These are phyloP conservation scores for Nerophis lumbriciformis DNA, from an alignment of 2,113 vertebrate species.

Conservation along the genomic window DNA sequence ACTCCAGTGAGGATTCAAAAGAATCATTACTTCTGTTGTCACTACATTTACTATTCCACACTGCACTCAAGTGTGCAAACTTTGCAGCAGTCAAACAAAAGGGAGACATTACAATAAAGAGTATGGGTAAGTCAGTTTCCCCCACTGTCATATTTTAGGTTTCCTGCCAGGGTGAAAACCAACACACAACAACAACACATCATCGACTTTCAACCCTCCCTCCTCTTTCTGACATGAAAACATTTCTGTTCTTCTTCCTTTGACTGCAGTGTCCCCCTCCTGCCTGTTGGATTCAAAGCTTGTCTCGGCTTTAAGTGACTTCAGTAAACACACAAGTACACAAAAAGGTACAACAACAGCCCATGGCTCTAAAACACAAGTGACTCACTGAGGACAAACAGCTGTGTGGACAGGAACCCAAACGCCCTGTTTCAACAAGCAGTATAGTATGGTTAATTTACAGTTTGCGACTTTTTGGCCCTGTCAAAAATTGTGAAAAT, in stretches of 20 bases:
- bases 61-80: constrained; percentile 48
- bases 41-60: constrained; percentile 64
- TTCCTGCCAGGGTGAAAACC: constrained; percentile 39
- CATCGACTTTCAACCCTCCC: constrained; percentile 5
- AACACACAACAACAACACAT: constrained; percentile 28
- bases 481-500: background rate
- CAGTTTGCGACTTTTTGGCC: background rate
- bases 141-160: background rate
- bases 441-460: background rate
- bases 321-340: constrained; percentile 35
- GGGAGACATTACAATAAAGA: constrained; percentile 5
- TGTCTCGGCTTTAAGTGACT: constrained; percentile 48
- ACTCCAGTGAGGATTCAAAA: constrained; percentile 55
- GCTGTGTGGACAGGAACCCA: constrained; percentile 31
- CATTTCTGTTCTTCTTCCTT: constrained; percentile 37
- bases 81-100: constrained; percentile 38
- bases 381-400: constrained; percentile 35
- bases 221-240: constrained; percentile 26
- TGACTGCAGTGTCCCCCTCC: constrained; percentile 22
- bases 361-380: constrained; percentile 24
- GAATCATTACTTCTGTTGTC: constrained; percentile 51
- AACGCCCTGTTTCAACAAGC: constrained; percentile 6
- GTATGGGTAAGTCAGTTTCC: background rate
- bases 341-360: constrained; percentile 23
- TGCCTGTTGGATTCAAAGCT: constrained; percentile 47